A percentile compares a stretch with the other conserved stretches of the same genome.
Conservation (phyloP, 2,797 vertebrate species). For the Sitta carolinensis region DNA sequence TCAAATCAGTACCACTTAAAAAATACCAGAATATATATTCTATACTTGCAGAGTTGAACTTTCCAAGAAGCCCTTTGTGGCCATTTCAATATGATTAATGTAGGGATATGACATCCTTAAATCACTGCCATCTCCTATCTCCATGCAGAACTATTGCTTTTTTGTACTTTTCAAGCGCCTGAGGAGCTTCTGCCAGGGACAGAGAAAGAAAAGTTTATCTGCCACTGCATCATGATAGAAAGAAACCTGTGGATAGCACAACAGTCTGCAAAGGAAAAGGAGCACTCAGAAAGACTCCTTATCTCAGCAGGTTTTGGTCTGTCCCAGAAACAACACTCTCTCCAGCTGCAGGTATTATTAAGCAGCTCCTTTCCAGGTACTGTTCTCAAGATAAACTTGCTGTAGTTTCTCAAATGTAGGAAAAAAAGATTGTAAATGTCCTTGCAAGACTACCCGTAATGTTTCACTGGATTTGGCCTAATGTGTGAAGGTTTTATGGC, state of each 20-base stretch:
- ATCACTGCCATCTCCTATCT: not conserved
- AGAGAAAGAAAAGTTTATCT: not conserved
- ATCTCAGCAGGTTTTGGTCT: not conserved
- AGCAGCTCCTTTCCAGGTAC: not conserved
- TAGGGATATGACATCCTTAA: not conserved
- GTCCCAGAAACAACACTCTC: not conserved
- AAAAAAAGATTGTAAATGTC: not conserved
- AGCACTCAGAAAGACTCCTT: not conserved
- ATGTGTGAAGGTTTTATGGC: not conserved
- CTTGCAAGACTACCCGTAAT: not conserved
- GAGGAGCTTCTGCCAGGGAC: not conserved
- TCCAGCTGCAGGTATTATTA: not conserved
- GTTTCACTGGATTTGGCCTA: not conserved
- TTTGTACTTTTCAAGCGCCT: rapidly evolving
- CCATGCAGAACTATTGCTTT: not conserved
- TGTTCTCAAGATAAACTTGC: not conserved
- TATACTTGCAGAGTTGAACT: not conserved
- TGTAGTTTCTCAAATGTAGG: not conserved
- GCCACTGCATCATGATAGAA: not conserved
- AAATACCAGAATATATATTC: not conserved
- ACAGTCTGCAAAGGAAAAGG: not conserved
- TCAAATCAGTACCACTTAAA: not conserved
- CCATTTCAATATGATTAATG: not conserved
- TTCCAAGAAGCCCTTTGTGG: not conserved
- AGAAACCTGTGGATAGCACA: not conserved